Base-by-base conservation (phyloP, 2,888 invertebrate genomes). In the Spodoptera littoralis region DNA sequence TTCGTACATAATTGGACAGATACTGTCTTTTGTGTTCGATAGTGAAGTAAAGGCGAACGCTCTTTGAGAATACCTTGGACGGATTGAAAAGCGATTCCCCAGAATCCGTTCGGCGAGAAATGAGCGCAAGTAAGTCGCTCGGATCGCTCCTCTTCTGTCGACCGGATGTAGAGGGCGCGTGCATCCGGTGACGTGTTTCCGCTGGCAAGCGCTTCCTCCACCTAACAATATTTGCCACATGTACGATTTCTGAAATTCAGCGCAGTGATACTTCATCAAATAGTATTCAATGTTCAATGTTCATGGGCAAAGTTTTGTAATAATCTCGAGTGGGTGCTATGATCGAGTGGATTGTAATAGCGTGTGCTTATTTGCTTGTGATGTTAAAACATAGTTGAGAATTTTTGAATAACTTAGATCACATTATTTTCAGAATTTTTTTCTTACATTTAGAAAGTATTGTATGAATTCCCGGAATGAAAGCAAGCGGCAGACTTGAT, bases 191-290 rank as follows among this genome's bases (percentile, higher is more conserved):
- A 65, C 70, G 74, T 70, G 78, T 74, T 77, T 84, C 84, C 84
- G 76, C 70, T 74, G 69, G 73, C 71, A 73, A 77, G 77, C 80
- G 63, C 79, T 81, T 85, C 85, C 85, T 80, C 59, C 66, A 57
- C 63, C 79, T 85, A 84, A 84, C 77, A 80, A 78, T 80, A 80
- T 83, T 82, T 81, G 77, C 83, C 70, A 67, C 77, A 72, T 80
- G 72, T 77, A 76, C 65, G 69, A 50, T 69, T 62, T 70, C 65
- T 47, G 65, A 76, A 75, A 73, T 76, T 60, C 70, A 77, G 76
- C 66, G 50, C 62, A 43, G 46, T 53, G 52, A 63, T 47, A 65
- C 65, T 68, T 73, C 22, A 65, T 60, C 36, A 22, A 46, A 51
- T 60, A 52, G 24, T 50, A 47, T 30, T 57, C 22, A 51, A 27